Base-by-base conservation (phyloP, 2,888 invertebrate genomes). In the Mallateleia sp. region DNA sequence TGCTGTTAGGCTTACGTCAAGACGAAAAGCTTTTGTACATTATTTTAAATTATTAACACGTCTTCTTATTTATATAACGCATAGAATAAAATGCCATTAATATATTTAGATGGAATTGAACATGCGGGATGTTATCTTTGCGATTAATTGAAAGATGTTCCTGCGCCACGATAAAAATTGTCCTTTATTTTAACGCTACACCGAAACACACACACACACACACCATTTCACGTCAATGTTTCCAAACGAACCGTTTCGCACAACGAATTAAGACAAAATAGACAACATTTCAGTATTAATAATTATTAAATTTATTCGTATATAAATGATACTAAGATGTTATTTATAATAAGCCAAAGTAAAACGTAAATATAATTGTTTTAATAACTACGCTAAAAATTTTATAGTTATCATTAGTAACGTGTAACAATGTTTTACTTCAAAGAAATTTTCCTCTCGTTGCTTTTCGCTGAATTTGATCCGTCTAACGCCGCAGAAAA, bases 21-120 rank as follows among this genome's bases (percentile, higher is more conserved):
- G 45, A n/a, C 42, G 34, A 66, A 64, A 45, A 58, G 69, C 42
- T 60, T 82, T 64, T 87, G 67, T 87, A 80, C 69, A 78, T 83
- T 83, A 25, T 38, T 71, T 83, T 83, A 87, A 87, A 74, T 87
- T 87, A 87, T 82, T 86, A 54, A 74, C 66, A 50, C 45, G 42
- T 56, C 24, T 60, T 58, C 47, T 54, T 79, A 69, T 79, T 75
- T 83, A 82, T 82, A 67, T 47, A 69, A 74, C 28, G 34, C 20
- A 14, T 60, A 86, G 64, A 52, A 32, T 71, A 47, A 67, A 47
- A 45, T 25, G 34, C 25, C 45, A 66, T 45, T 69, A 77, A 75
- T 60, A 78, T 66, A 77, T 81, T 45, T 81, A 81, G 78, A 86
- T 62, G 78, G 74, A 86, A 74, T 82, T 79, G 74, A 86, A 22